Base-by-base conservation (phyloP, 2,113 vertebrate species). In the Hippocampus guttulatus region DNA sequence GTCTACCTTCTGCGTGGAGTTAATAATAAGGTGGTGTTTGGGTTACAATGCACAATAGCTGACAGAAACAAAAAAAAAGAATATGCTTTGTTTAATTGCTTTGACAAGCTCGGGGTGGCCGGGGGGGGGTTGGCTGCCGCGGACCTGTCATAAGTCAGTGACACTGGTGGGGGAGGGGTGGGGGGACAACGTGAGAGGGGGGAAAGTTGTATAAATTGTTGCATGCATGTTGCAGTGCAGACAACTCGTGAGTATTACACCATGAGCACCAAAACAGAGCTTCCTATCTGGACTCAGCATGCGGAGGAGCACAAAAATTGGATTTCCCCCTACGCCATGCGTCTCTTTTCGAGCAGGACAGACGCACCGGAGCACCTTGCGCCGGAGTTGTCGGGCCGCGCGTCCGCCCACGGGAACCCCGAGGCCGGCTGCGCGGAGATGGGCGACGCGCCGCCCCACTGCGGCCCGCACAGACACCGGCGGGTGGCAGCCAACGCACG, bases 401-500 rank as follows among this genome's bases (percentile, higher is more conserved):
- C 23, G 49, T 68, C 84, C 27, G 49, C 74, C 8, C 15, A 64
- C 4, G 47, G 64, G 67, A 41, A 64, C n/a, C 65, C 79, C 1
- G 77, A 72, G 18, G n/a, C 77, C 2, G 12, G 68, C 76, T 18
- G 65, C 40, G 7, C 7, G 3, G 85, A 75, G 16, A 75, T 69
- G 7, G 72, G 62, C 45, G 74, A 82, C 55, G 40, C 33, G 40
- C 51, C 45, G 40, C 51, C 45, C 63, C 72, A 71, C 67, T 69
- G 76, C 14, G 91, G 80, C 8, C 89, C 92, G 4, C 90, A 90
- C 70, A 91, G 68, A 66, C 91, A 91, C 85, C 64, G 93, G 73
- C 89, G 93, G n/a, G 91, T 93, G 3, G 93, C 93, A 0, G 93
- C 93, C 71, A 94, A 94, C 65, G 93, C 93, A 21, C 73, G 93